Conservation (phyloP, 2,888 invertebrate species). For the Quadroppia sp. region DNA sequence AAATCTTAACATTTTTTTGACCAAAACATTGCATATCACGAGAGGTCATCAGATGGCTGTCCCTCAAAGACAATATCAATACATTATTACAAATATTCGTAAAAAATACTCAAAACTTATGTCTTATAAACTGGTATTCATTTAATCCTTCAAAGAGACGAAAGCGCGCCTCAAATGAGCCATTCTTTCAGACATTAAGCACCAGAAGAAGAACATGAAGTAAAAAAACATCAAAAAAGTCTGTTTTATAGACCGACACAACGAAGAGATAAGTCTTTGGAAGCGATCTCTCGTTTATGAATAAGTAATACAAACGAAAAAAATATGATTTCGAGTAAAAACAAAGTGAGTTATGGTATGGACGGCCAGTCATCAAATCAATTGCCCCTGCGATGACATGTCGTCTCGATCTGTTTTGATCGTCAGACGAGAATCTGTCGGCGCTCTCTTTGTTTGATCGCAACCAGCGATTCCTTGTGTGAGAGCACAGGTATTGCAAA, state of each 20-base stretch:
- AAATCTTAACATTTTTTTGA: neutral
- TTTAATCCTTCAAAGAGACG: constrained; percentile 28
- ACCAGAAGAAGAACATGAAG: constrained; percentile 3
- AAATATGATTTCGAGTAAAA: neutral
- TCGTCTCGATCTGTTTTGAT: neutral
- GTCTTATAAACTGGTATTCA: constrained; percentile 6
- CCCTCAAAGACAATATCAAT: neutral
- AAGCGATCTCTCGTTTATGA: neutral
- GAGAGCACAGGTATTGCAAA: neutral
- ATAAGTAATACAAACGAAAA: neutral
- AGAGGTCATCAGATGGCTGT: constrained; percentile 18
- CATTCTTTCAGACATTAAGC: constrained; percentile 10
- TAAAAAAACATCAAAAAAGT: neutral
- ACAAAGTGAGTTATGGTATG: constrained; percentile 31
- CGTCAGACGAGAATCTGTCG: neutral
- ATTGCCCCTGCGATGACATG: neutral
- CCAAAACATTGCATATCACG: constrained; percentile 3
- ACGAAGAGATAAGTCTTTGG: neutral
- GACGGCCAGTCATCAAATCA: neutral
- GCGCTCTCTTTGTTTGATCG: constrained; percentile 17
- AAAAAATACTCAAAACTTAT: neutral
- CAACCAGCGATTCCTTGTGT: neutral
- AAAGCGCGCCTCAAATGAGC: constrained; percentile 19
- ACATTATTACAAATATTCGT: neutral
- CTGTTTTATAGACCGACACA: neutral